phyloP scores from a whole-genome alignment of 2,797 vertebrate species.

The Margarornis squamiger region DNA sequence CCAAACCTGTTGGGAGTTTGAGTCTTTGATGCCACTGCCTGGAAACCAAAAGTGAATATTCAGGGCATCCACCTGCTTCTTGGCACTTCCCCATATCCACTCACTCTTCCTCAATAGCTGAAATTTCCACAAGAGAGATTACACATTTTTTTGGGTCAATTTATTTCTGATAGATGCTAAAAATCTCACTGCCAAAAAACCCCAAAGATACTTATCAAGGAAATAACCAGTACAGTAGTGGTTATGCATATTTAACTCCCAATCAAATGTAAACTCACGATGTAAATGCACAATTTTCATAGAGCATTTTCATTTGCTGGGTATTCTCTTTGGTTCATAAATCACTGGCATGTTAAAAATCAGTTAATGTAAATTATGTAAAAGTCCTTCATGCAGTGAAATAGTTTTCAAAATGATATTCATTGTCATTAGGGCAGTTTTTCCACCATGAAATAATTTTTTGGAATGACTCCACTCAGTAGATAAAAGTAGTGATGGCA shows the following conservation, averaged over 20 bases:
- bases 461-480: background rate
- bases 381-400: conserved; percentile 12
- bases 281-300: background rate
- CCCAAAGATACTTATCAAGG: background rate
- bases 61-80: background rate
- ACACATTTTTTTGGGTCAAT: background rate
- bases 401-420: background rate
- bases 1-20: background rate
- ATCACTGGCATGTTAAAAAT: conserved; percentile 12
- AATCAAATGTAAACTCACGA: background rate
- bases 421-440: background rate
- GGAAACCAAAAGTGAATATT: background rate
- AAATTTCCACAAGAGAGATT: background rate
- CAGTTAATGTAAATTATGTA: background rate
- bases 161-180: conserved; percentile 1
- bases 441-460: background rate
- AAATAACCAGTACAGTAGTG: background rate
- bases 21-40: background rate
- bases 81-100: background rate
- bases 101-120: background rate
- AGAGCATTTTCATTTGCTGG: background rate
- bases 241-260: background rate
- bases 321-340: background rate
- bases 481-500: background rate
- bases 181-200: background rate